Percentiles rank a stretch among this genome's conserved stretches.
Evolutionary conservation across 1,140 invertebrate species (phyloP).

Genomic region (Armadillidium nasatum): DNA sequence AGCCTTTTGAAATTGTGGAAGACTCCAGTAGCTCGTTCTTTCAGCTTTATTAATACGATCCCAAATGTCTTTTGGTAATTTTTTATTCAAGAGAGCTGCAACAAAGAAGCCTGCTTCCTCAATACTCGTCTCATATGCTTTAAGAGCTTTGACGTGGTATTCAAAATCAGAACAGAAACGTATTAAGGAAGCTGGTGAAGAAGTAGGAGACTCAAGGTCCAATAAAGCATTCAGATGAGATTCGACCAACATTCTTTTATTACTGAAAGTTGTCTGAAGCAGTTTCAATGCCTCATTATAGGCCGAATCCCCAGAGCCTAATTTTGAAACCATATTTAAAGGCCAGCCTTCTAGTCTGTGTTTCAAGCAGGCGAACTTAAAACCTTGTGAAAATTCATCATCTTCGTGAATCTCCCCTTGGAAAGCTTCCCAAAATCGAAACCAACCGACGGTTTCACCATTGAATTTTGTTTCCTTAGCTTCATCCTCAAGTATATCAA

Average conservation of each 20-base stretch:
- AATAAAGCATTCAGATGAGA: neutral
- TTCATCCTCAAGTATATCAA: too few species aligned
- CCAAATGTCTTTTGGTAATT: neutral
- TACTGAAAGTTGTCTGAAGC: neutral
- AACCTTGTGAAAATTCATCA: too few species aligned
- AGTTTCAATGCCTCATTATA: neutral
- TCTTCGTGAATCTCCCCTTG: too few species aligned
- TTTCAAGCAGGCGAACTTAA: too few species aligned
- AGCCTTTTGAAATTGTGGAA: too few species aligned
- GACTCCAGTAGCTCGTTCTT: neutral
- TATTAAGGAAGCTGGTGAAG: neutral
- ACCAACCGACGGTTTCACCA: too few species aligned
- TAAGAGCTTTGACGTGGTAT: neutral
- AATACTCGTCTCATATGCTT: neutral
- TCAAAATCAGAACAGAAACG: neutral
- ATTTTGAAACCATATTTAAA: too few species aligned
- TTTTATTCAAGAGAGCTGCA: neutral
- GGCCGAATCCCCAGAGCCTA: neutral
- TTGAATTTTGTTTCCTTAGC: too few species aligned
- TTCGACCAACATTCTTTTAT: neutral
- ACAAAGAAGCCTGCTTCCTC: neutral
- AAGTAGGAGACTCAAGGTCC: neutral
- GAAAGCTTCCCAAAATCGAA: too few species aligned
- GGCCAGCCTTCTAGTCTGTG: too few species aligned
- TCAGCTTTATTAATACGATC: neutral